Evolutionary conservation across 1,140 invertebrate species (phyloP).

Genomic region (Venustaconcha ellipsiformis): DNA sequence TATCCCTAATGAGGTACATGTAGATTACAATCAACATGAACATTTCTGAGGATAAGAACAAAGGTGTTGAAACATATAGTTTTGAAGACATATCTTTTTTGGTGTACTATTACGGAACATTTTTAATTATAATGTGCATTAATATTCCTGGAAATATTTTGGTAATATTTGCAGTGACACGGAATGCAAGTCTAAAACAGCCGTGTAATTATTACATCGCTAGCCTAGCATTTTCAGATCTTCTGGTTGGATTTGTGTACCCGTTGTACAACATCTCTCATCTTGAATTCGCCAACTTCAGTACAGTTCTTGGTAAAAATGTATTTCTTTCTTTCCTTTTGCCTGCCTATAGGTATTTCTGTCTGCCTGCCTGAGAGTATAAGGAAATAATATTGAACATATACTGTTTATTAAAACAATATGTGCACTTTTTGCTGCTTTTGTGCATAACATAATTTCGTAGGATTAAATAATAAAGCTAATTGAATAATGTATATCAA

Average conservation of each 20-base stretch:
- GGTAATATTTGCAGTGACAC: constrained; percentile 31
- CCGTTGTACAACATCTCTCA: constrained; percentile 41
- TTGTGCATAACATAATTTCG: too few species aligned
- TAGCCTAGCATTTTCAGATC: constrained; percentile 36
- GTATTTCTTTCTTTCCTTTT: not conserved
- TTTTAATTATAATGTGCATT: constrained; percentile 22
- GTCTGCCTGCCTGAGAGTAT: too few species aligned
- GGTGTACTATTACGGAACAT: constrained; percentile 41
- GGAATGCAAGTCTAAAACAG: constrained; percentile 19
- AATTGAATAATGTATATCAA: too few species aligned
- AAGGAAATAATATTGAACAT: too few species aligned
- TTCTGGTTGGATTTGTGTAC: constrained; percentile 38
- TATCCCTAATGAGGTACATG: too few species aligned
- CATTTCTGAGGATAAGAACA: too few species aligned
- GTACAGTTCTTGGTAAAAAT: constrained; percentile 19
- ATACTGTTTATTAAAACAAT: too few species aligned
- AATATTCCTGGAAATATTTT: constrained; percentile 40
- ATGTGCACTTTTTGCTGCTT: too few species aligned
- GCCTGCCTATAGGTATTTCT: too few species aligned
- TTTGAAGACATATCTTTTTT: constrained; percentile 12
- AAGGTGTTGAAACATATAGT: too few species aligned
- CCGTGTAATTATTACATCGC: constrained; percentile 38
- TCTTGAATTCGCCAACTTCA: constrained; percentile 29
- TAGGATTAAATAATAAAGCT: too few species aligned
- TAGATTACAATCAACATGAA: too few species aligned